These are phyloP conservation scores for Melinopterus prodromus DNA, from an alignment of 2,888 invertebrate genomes.

Conservation along the genomic window DNA sequence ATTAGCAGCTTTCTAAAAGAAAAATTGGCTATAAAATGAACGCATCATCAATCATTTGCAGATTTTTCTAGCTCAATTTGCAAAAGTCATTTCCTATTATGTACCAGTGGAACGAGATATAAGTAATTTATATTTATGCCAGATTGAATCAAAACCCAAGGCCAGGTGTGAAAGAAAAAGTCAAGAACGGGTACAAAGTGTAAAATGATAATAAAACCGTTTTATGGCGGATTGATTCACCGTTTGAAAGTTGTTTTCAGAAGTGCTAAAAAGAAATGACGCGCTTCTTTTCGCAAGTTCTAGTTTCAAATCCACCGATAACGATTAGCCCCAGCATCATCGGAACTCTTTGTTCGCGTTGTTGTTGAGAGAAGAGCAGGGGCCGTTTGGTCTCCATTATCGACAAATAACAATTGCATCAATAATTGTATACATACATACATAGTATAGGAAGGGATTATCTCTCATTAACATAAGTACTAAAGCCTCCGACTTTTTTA, in stretches of 20 bases:
- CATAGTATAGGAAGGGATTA: slow-evolving; percentile 15
- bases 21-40: slow-evolving; percentile 19
- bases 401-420: background rate
- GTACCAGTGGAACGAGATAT: slow-evolving; percentile 8
- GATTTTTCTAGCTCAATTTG: background rate
- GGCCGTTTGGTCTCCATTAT: background rate
- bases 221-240: background rate
- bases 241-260: background rate
- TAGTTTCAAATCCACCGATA: background rate
- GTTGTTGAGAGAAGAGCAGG: background rate
- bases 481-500: slow-evolving; percentile 38
- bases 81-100: slow-evolving; percentile 13
- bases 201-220: slow-evolving; percentile 4
- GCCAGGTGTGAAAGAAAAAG: background rate
- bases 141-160: background rate
- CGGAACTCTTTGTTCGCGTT: background rate
- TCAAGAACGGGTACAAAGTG: background rate
- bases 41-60: background rate
- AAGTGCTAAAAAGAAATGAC: background rate
- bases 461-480: slow-evolving; percentile 7
- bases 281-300: background rate
- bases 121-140: background rate
- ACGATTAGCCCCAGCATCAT: background rate
- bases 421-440: background rate
- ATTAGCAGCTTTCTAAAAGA: slow-evolving; percentile 26